Conservation (phyloP, 2,797 vertebrate species). For the Chromis chromis region DNA sequence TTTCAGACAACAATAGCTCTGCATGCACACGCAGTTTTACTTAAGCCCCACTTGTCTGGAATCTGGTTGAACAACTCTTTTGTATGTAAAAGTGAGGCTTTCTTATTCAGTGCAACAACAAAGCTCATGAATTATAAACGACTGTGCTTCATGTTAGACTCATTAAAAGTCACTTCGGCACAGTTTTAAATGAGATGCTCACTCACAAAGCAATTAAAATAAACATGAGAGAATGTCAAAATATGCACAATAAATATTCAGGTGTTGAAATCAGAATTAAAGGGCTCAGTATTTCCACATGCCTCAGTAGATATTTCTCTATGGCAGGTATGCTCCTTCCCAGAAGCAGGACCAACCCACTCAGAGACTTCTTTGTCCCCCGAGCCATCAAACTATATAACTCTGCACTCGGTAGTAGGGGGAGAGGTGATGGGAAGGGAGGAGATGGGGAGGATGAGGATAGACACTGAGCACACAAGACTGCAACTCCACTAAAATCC, state of each 20-base stretch:
- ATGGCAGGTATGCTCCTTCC: too few relatives aligned
- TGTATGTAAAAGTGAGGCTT: conserved; percentile 4
- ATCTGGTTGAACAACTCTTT: conserved; percentile 58
- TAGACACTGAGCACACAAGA: too few relatives aligned
- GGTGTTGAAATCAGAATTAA: background rate
- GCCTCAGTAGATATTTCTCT: background rate
- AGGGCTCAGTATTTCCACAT: background rate
- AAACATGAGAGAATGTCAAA: background rate
- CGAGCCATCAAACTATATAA: too few relatives aligned
- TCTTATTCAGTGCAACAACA: background rate
- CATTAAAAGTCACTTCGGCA: background rate
- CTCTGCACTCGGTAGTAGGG: too few relatives aligned
- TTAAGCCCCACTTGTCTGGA: conserved; percentile 12
- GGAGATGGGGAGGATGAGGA: too few relatives aligned
- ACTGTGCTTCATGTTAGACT: conserved; percentile 1
- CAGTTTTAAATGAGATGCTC: too few relatives aligned
- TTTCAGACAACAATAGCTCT: background rate
- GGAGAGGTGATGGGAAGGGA: too few relatives aligned
- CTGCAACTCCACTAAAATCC: too few relatives aligned
- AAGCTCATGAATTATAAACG: background rate
- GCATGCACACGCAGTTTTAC: too few relatives aligned
- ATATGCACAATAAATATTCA: background rate
- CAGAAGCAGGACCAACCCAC: too few relatives aligned
- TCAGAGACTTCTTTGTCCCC: too few relatives aligned
- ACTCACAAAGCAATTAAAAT: background rate